Base-by-base conservation (phyloP, 2,888 invertebrate species). In the Tromatobia lineatoria region DNA sequence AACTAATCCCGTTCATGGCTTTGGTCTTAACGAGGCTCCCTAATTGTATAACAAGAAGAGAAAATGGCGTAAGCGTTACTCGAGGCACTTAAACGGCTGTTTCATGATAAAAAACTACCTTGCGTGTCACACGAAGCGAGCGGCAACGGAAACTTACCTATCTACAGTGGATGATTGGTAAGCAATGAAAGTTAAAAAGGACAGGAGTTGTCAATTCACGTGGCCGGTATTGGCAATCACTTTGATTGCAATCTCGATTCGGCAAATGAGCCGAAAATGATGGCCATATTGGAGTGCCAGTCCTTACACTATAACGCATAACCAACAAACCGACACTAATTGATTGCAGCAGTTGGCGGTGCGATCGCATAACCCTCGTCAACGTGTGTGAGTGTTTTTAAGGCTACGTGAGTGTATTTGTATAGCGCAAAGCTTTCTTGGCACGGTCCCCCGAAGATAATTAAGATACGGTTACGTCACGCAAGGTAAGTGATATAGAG, bases 391-490 rank as follows among this genome's bases (percentile, higher is more conserved):
- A 38, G 38, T 38, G 38, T 38, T 38, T 38, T 38, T 38, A 38
- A 38, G 38, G 7, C 10, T 10, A 10, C 38, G 38, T 8, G 10
- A 10, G 38, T 38, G 38, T 18, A 13, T 20, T 29, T 20, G 38
- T 45, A 52, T 29, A 54, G 67, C 15, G 11, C 29, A 52, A 38
- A 57, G 66, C 52, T 66, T 57, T 71, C 78, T 82, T 75, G 71
- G 82, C 82, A 71, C 73, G 52, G 47, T 18, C 57, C 42, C n/a
- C 61, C 23, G 54, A 76, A 64, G 82, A 84, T 87, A 86, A 86
- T 85, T 85, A 80, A 84, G 78, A 83, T 84, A 78, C 50, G 78
- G 73, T 86, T 85, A 81, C 80, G 84, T 81, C 82, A 85, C 85
- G 87, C 85, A 76, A 81, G 50, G 54, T 84, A 81, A 84, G 54